A percentile compares a stretch with the other conserved stretches of the same genome.
Conservation (phyloP, 2,888 invertebrate genomes). For the Leptinotarsa rubiginosa region DNA sequence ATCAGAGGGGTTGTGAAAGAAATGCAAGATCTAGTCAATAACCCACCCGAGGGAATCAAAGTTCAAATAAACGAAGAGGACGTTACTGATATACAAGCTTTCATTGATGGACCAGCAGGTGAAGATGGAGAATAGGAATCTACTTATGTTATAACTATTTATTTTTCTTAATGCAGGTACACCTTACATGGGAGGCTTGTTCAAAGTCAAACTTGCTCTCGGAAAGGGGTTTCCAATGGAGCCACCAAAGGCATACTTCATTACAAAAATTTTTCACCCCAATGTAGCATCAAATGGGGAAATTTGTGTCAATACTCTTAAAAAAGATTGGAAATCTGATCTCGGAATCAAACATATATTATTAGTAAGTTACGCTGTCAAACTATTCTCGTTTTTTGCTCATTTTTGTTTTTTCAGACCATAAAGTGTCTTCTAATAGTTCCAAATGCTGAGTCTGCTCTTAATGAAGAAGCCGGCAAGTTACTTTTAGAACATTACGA, state of each 20-base stretch:
- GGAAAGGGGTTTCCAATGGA: constrained; percentile 93
- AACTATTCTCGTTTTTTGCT: constrained; percentile 20
- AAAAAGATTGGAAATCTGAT: constrained; percentile 96
- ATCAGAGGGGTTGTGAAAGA: constrained; percentile 89
- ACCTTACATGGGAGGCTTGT: constrained; percentile 89
- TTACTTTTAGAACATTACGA: constrained; percentile 92
- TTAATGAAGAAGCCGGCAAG: constrained; percentile 97
- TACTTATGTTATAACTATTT: constrained; percentile 7
- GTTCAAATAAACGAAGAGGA: constrained; percentile 91
- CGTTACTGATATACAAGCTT: constrained; percentile 92
- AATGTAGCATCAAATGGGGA: constrained; percentile 95
- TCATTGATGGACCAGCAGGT: constrained; percentile 85
- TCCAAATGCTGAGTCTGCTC: constrained; percentile 96
- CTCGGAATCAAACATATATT: constrained; percentile 95
- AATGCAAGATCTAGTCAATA: constrained; percentile 83
- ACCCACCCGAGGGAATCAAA: constrained; percentile 92
- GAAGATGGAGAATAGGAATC: background rate
- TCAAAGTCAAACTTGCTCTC: constrained; percentile 88
- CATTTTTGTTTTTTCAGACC: constrained; percentile 71
- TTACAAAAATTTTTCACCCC: constrained; percentile 97
- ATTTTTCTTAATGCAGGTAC: constrained; percentile 71
- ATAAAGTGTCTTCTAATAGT: constrained; percentile 96
- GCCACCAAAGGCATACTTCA: constrained; percentile 92
- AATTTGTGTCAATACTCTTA: constrained; percentile 96
- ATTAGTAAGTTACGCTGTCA: constrained; percentile 70